phyloP scores from a whole-genome alignment of 2,113 vertebrate genomes.

The Ailurus styani region DNA sequence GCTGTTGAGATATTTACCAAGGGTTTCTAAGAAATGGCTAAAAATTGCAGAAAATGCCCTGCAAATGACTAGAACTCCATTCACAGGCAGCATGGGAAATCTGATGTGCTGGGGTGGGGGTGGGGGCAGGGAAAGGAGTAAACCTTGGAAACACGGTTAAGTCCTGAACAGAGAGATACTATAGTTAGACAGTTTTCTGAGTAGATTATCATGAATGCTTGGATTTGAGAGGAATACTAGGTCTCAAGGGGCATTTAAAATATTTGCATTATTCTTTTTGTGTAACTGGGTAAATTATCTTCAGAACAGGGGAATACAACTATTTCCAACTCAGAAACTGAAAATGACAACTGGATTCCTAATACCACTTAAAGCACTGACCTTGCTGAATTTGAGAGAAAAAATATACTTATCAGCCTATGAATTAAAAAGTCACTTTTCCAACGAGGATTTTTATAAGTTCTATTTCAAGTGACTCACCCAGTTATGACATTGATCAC shows the following conservation, averaged over 20 bases:
- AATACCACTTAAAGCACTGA: constrained; percentile 21
- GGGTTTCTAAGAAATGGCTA: constrained; percentile 16
- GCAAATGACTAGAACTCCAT: neutral
- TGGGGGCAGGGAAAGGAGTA: neutral
- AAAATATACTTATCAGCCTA: neutral
- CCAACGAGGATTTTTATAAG: neutral
- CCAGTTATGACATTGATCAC: neutral
- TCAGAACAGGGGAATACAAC: neutral
- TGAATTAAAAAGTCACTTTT: neutral
- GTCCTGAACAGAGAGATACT: neutral
- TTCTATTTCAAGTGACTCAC: neutral
- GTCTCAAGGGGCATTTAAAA: neutral
- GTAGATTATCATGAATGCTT: neutral
- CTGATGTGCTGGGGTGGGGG: neutral
- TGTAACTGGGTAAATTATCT: neutral
- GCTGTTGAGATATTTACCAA: constrained; percentile 20
- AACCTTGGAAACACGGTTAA: neutral
- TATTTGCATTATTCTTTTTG: neutral
- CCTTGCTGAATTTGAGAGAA: neutral
- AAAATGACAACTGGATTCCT: constrained; percentile 5
- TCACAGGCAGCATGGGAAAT: neutral
- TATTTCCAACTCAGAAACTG: constrained; percentile 12
- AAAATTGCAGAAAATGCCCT: constrained; percentile 57
- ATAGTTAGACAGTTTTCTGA: neutral
- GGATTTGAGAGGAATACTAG: neutral